Evolutionary conservation across 2,113 vertebrate genomes (phyloP), one percentile per base, ranked within the genome.

Genomic region (Sorex araneus): DNA sequence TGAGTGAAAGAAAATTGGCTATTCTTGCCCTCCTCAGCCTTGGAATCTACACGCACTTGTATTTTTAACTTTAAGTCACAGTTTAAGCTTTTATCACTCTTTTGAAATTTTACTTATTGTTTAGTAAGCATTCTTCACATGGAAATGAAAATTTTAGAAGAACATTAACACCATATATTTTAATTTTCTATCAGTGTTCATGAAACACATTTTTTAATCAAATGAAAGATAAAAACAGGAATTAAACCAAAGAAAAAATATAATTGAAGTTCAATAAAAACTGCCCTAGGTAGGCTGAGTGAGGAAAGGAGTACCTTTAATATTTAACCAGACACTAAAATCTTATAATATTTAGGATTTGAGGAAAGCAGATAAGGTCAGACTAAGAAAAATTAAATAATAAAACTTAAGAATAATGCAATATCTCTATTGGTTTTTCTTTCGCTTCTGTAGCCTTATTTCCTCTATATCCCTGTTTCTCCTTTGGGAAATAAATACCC

Each of bases 211-310:
- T 30, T 40, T 28, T 81, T 8, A 12, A 6, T 69, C 30, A 60
- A 60, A 18, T 19, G 34, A 81, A 90, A 71, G 10, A 64, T 30
- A 57, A 78, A 92, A 70, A 32, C 1, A 34, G 28, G 40, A 60
- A 25, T 16, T 36, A 86, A 93, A 75, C 63, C 87, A 54, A 32
- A 87, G 83, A 81, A 81, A 70, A n/a, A 78, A 11, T 69, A 9
- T 88, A 81, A 30, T 57, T 80, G 74, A 57, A 4, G 5, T 66
- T 87, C 30, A 75, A 75, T 32, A 36, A 57, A 86, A 69, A 79
- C 5, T 47, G 23, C 47, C 4, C 11, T 3, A 45, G 64, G 30
- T 60, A 40, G 25, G 19, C 69, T 92, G 34, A 87, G 12, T 92
- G 63, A 74, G n/a, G 66, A n/a, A 87, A 86, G 30, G 25, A 78